Percentiles rank a stretch among this genome's conserved stretches.
phyloP scores from a whole-genome alignment of 1,140 invertebrate species.

The Tribolium castaneum region DNA sequence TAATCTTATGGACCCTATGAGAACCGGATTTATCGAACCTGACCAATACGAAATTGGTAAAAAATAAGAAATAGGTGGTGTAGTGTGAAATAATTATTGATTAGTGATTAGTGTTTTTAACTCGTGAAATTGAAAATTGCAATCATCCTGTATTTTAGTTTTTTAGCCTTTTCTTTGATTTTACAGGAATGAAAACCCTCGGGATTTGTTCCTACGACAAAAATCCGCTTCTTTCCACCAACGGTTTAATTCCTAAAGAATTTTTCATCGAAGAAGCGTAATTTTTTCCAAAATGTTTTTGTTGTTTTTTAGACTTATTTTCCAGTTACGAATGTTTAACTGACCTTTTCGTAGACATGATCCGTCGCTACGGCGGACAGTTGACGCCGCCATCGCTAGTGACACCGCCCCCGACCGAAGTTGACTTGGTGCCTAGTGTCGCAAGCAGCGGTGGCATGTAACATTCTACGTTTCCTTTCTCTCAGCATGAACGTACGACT shows the following conservation, averaged over 20 bases:
- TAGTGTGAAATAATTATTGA: neutral
- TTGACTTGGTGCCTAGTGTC: neutral
- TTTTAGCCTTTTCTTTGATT: too few species aligned
- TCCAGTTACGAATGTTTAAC: constrained; percentile 1
- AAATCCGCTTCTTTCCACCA: constrained; percentile 44
- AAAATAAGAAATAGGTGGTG: neutral
- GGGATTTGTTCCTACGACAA: constrained; percentile 55
- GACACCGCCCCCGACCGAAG: constrained; percentile 4
- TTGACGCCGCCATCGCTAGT: neutral
- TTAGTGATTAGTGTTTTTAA: neutral
- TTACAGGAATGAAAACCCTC: constrained; percentile 54
- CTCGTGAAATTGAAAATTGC: too few species aligned
- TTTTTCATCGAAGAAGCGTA: constrained; percentile 55
- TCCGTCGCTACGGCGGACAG: neutral
- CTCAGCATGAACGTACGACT: neutral
- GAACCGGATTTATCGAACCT: constrained; percentile 55
- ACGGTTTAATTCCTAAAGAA: constrained; percentile 48
- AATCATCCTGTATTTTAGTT: too few species aligned
- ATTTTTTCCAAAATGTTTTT: neutral
- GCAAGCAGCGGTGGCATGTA: neutral
- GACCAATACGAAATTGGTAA: constrained; percentile 55
- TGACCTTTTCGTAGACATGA: constrained; percentile 22
- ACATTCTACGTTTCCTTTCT: neutral
- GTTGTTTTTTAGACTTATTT: neutral
- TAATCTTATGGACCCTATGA: constrained; percentile 59